These are phyloP conservation scores for Hoplodrina ambigua DNA, from an alignment of 2,888 invertebrate species.

Conservation along the genomic window DNA sequence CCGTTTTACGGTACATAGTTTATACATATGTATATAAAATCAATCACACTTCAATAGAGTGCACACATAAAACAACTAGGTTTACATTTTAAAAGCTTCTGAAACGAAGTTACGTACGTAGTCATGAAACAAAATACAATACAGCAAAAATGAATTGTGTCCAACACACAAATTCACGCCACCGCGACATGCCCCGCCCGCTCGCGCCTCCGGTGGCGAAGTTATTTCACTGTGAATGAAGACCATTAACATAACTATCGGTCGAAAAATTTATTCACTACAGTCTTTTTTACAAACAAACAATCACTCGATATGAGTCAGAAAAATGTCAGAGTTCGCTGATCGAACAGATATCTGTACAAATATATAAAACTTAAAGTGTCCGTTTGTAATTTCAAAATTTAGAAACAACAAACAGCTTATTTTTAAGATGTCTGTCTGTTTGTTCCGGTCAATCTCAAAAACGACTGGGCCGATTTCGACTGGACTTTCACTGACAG, in stretches of 20 bases:
- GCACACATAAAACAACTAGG: background rate
- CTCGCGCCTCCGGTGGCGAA: conserved; percentile 10
- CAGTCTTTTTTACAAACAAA: background rate
- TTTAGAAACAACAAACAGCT: too few species aligned
- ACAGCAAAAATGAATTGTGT: conserved; percentile 56
- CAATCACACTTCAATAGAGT: conserved; percentile 2
- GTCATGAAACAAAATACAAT: conserved; percentile 50
- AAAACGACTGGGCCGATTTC: too few species aligned
- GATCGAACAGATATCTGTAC: too few species aligned
- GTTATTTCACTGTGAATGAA: conserved; percentile 15
- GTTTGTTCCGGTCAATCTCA: too few species aligned
- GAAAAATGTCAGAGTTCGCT: background rate
- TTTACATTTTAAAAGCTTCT: conserved; percentile 42
- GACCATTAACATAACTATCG: conserved; percentile 8
- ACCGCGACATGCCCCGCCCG: background rate
- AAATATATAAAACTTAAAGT: too few species aligned
- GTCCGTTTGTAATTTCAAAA: too few species aligned
- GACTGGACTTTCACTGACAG: too few species aligned
- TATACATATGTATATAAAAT: too few species aligned
- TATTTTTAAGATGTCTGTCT: too few species aligned
- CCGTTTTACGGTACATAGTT: too few species aligned
- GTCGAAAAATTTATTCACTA: conserved; percentile 9
- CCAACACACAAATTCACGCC: conserved; percentile 43
- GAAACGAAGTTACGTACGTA: conserved; percentile 48
- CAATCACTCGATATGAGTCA: background rate